Evolutionary conservation across 2,113 vertebrate species (phyloP).

Genomic region (Chaetura pelagica): DNA sequence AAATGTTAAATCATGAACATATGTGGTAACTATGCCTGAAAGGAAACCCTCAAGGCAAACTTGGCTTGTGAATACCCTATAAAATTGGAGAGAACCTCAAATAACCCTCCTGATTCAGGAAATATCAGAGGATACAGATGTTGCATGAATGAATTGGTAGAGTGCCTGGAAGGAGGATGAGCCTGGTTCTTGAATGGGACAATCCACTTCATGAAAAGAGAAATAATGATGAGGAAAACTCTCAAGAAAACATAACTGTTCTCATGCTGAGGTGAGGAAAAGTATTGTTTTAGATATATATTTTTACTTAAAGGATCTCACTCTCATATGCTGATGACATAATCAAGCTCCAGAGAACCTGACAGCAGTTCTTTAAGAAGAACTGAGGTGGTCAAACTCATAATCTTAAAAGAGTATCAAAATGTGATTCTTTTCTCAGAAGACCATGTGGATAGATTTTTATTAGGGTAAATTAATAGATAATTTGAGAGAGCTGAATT

Average conservation of each 20-base stretch:
- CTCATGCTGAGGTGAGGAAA: neutral
- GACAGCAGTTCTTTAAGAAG: neutral
- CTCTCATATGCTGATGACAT: neutral
- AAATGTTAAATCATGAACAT: neutral
- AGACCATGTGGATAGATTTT: neutral
- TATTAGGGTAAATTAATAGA: neutral
- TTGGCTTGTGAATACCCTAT: neutral
- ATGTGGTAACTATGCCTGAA: neutral
- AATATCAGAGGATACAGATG: conserved; percentile 47
- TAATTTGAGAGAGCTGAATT: neutral
- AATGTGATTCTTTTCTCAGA: neutral
- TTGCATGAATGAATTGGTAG: neutral
- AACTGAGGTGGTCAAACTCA: neutral
- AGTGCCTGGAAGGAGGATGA: neutral
- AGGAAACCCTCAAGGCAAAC: conserved; percentile 36
- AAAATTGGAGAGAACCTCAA: conserved; percentile 1
- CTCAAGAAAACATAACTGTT: neutral
- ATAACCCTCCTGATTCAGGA: conserved; percentile 17
- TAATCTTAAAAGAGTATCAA: neutral
- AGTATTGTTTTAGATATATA: neutral
- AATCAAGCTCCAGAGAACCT: neutral
- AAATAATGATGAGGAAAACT: neutral
- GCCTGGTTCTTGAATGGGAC: neutral
- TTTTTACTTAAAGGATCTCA: neutral
- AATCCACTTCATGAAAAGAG: neutral